Conservation (phyloP, 2,113 vertebrate genomes). For the Anolis carolinensis region DNA sequence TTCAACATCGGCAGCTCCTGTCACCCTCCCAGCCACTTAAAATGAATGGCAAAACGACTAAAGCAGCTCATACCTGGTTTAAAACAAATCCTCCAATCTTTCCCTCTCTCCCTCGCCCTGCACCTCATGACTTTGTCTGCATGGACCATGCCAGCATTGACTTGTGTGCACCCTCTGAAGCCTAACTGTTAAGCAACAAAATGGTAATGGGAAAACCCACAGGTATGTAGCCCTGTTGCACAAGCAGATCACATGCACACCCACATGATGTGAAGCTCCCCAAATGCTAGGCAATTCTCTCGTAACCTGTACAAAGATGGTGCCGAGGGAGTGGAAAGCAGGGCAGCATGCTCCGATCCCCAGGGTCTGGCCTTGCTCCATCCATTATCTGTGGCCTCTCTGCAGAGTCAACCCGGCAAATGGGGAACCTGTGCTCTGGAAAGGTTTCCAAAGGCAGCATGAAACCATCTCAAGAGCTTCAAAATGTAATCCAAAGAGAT, state of each 20-base stretch:
- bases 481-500: background rate
- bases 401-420: too few species aligned
- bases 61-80: constrained; percentile 68
- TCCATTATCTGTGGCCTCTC: too few species aligned
- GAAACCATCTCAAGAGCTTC: background rate
- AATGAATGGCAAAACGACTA: constrained; percentile 69
- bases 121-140: constrained; percentile 68
- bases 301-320: background rate
- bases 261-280: background rate
- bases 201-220: background rate
- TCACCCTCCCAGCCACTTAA: constrained; percentile 40
- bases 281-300: background rate
- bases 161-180: constrained; percentile 4
- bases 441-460: background rate
- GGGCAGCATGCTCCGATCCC: background rate
- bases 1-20: constrained; percentile 56
- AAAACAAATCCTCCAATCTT: background rate
- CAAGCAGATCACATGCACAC: background rate
- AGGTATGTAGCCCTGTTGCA: background rate
- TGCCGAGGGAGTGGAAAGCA: background rate
- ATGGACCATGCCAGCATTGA: constrained; percentile 64
- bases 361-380: background rate
- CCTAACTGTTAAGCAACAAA: background rate
- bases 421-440: background rate
- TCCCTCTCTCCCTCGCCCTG: constrained; percentile 12